Percentiles rank a stretch among this genome's conserved stretches.
phyloP scores from a whole-genome alignment of 2,797 vertebrate genomes.

The Poeciliopsis presidionis region DNA sequence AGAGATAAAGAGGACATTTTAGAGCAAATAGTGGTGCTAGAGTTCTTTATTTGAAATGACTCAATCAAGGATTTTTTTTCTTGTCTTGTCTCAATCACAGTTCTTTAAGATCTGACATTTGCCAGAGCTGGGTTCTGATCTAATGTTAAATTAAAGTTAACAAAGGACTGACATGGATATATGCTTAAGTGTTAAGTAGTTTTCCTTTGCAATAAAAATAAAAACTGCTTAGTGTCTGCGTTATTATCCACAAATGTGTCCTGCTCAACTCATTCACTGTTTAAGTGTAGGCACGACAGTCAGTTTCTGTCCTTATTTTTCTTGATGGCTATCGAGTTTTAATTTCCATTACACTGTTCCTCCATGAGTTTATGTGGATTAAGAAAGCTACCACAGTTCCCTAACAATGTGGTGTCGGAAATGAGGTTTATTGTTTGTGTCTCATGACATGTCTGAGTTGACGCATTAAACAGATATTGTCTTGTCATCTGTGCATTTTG shows the following conservation, averaged over 20 bases:
- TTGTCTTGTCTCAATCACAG: not conserved
- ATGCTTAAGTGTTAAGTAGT: not conserved
- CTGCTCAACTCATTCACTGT: not conserved
- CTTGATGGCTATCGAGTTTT: not conserved
- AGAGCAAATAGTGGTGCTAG: conserved; percentile 6
- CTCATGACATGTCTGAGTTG: not conserved
- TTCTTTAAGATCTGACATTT: not conserved
- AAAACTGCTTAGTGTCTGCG: not conserved
- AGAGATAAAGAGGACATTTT: conserved; percentile 1
- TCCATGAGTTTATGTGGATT: not conserved
- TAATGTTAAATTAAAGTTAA: conserved; percentile 13
- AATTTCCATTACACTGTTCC: not conserved
- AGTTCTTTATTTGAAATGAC: not conserved
- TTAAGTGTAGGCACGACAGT: not conserved
- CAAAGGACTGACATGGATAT: not conserved
- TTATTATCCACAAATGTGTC: not conserved
- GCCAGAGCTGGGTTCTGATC: not conserved
- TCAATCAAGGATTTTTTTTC: not conserved
- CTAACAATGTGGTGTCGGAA: not conserved
- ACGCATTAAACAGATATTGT: not conserved
- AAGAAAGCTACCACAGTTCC: not conserved
- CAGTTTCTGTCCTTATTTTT: not conserved
- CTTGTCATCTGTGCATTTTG: not conserved
- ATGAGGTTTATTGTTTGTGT: not conserved
- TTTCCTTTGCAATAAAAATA: not conserved